Conservation (phyloP, 2,888 invertebrate species). For the Metacarcinus magister region DNA sequence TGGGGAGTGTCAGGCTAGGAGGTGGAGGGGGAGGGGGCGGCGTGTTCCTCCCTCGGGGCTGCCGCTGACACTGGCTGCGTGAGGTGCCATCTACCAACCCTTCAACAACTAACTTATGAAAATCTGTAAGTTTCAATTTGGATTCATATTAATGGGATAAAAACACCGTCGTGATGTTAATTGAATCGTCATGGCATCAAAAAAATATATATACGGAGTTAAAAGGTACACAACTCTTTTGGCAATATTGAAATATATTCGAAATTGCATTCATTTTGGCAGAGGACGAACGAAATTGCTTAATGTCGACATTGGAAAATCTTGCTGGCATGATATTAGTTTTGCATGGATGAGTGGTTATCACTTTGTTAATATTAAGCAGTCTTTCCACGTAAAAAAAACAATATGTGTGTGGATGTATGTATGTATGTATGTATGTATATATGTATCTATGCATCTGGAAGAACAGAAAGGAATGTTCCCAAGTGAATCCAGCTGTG, state of each 20-base stretch:
- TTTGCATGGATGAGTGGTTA: neutral
- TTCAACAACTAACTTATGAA: neutral
- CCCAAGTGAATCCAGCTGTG: no score
- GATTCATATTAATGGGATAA: neutral
- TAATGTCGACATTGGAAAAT: constrained; percentile 17
- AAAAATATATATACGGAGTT: neutral
- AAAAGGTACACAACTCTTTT: neutral
- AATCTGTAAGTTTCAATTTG: neutral
- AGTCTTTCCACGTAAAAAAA: neutral
- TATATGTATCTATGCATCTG: neutral
- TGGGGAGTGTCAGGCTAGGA: neutral
- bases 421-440: neutral
- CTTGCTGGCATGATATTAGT: neutral
- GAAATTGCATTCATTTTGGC: neutral
- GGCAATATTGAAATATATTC: neutral
- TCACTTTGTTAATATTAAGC: neutral
- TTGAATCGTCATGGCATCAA: neutral
- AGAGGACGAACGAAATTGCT: neutral
- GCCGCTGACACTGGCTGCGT: no score
- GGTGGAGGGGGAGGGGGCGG: neutral
- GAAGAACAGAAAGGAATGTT: no score
- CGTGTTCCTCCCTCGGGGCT: neutral
- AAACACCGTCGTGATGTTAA: neutral
- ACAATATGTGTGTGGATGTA: neutral
- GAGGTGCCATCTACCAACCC: no score